These are phyloP conservation scores for Aleiodes testaceus DNA, from an alignment of 2,888 invertebrate genomes.

Conservation along the genomic window DNA sequence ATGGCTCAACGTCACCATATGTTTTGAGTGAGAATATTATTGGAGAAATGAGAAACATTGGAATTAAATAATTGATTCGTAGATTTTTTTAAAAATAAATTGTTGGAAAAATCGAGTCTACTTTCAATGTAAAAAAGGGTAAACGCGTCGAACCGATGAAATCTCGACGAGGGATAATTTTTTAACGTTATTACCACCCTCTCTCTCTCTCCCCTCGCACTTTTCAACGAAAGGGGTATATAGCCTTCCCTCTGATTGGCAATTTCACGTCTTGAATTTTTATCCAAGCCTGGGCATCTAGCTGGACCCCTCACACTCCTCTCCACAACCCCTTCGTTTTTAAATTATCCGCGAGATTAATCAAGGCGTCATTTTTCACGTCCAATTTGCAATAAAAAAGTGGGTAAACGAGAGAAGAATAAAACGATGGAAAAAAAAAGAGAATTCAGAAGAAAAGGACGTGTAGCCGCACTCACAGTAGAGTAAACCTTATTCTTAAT, in stretches of 20 bases:
- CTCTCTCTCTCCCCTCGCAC: conserved; percentile 40
- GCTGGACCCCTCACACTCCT: background rate
- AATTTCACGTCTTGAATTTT: conserved; percentile 74
- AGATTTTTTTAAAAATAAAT: too few relatives aligned
- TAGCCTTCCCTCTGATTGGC: conserved; percentile 68
- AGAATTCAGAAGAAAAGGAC: conserved; percentile 38
- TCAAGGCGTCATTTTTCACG: conserved; percentile 74
- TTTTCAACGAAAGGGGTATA: conserved; percentile 13
- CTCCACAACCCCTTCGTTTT: conserved; percentile 66
- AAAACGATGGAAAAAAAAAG: conserved; percentile 39
- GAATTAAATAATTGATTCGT: too few relatives aligned
- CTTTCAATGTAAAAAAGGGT: too few relatives aligned
- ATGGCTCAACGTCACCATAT: conserved; percentile 59
- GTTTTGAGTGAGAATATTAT: conserved; percentile 57
- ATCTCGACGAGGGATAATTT: conserved; percentile 70
- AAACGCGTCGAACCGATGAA: conserved; percentile 68
- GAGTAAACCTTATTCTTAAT: conserved; percentile 73
- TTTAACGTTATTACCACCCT: conserved; percentile 69
- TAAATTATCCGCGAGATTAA: conserved; percentile 74
- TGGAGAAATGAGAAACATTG: background rate
- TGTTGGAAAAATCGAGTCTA: too few relatives aligned
- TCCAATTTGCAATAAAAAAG: conserved; percentile 73
- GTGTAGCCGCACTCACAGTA: conserved; percentile 59
- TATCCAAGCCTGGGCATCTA: conserved; percentile 59
- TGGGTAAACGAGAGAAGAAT: conserved; percentile 43